Evolutionary conservation across 2,113 vertebrate genomes (phyloP).

Genomic region (Callipepla californica): DNA sequence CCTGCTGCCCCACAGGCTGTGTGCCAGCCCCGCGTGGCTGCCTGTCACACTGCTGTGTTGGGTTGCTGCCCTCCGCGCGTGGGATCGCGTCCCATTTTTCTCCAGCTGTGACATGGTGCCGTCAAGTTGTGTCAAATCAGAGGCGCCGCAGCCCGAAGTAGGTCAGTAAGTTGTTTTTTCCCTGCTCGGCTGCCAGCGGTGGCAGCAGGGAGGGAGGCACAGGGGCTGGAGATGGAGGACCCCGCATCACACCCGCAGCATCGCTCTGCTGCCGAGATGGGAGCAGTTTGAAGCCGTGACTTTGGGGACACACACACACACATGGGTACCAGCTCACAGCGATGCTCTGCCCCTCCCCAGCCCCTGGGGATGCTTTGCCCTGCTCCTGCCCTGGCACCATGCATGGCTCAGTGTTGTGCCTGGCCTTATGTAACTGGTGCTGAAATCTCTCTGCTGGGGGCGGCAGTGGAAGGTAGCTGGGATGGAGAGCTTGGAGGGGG

Average conservation of each 20-base stretch:
- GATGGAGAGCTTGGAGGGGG: background rate
- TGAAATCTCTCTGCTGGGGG: background rate
- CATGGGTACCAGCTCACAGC: fast-evolving
- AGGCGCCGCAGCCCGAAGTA: background rate
- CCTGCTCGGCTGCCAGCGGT: background rate
- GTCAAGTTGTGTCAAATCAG: background rate
- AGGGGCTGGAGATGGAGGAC: background rate
- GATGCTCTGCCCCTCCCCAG: background rate
- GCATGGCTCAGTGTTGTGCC: constrained; percentile 6
- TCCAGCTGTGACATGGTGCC: background rate
- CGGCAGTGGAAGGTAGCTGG: background rate
- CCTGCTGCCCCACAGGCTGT: background rate
- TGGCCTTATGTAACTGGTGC: constrained; percentile 4
- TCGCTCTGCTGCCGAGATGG: background rate
- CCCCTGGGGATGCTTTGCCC: background rate
- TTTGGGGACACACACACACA: fast-evolving
- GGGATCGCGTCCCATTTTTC: background rate
- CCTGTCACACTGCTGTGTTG: fast-evolving
- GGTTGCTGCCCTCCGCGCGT: background rate
- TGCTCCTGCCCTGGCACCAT: too few species aligned
- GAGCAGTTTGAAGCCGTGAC: background rate
- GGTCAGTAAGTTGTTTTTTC: constrained; percentile 41
- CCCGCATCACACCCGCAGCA: background rate
- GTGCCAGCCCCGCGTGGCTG: background rate
- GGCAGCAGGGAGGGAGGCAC: fast-evolving